phyloP scores from a whole-genome alignment of 2,113 vertebrate genomes.

The Ahaetulla prasina region DNA sequence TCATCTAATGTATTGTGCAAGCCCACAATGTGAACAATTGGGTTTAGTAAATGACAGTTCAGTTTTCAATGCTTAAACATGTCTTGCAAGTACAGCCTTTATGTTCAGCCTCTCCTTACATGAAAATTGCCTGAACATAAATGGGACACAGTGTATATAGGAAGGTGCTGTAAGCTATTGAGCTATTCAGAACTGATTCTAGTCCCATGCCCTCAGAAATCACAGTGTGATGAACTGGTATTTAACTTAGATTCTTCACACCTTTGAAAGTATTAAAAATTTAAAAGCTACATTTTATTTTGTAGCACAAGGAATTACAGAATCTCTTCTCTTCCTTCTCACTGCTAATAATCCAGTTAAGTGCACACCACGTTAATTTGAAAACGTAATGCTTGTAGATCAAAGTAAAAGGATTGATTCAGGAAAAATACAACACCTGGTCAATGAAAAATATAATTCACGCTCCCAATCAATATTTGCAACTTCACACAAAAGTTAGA shows the following conservation, averaged over 20 bases:
- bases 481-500: not conserved
- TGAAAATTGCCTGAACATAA: not conserved
- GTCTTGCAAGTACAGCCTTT: not conserved
- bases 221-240: not conserved
- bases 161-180: not conserved
- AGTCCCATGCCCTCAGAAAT: not conserved
- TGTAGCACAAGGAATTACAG: not conserved
- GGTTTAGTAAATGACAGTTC: not conserved
- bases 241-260: not conserved
- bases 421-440: not conserved
- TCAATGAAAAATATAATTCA: not conserved
- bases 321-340: not conserved
- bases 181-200: not conserved
- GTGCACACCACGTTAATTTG: not conserved
- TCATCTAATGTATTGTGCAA: not conserved
- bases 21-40: not conserved
- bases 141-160: not conserved
- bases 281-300: not conserved
- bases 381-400: not conserved
- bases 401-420: not conserved
- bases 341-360: not conserved
- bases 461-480: not conserved
- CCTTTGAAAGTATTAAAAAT: slow-evolving; percentile 5
- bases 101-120: not conserved
- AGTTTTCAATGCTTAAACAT: not conserved